phyloP scores from a whole-genome alignment of 2,113 vertebrate genomes.

The Prunella himalayana region DNA sequence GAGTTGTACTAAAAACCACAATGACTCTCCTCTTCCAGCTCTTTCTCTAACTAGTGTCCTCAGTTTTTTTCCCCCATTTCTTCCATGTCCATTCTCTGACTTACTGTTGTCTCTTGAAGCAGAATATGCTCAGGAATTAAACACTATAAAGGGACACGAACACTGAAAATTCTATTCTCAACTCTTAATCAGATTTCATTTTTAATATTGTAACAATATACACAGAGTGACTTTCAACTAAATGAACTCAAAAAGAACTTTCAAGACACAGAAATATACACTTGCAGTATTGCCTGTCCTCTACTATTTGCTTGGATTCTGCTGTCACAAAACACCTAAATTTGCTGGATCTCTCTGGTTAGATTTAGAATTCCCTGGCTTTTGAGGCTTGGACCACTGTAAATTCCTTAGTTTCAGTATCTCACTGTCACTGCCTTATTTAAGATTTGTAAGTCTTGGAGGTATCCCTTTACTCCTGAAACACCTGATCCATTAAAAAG shows the following conservation, averaged over 20 bases:
- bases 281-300: not conserved
- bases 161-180: not conserved
- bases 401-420: not conserved
- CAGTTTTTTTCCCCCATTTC: not conserved
- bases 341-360: not conserved
- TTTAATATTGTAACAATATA: not conserved
- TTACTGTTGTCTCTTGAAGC: not conserved
- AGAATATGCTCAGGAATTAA: not conserved
- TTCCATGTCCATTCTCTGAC: not conserved
- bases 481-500: not conserved
- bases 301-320: not conserved
- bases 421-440: not conserved
- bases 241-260: not conserved
- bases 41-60: not conserved
- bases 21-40: not conserved
- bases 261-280: not conserved
- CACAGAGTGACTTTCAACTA: not conserved
- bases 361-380: not conserved
- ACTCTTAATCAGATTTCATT: not conserved
- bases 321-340: not conserved
- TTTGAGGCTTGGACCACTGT: not conserved
- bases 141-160: not conserved
- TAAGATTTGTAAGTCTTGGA: not conserved
- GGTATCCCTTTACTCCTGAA: not conserved
- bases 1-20: not conserved